Conservation (phyloP, 2,797 vertebrate genomes). For the Gobio occitaniae region DNA sequence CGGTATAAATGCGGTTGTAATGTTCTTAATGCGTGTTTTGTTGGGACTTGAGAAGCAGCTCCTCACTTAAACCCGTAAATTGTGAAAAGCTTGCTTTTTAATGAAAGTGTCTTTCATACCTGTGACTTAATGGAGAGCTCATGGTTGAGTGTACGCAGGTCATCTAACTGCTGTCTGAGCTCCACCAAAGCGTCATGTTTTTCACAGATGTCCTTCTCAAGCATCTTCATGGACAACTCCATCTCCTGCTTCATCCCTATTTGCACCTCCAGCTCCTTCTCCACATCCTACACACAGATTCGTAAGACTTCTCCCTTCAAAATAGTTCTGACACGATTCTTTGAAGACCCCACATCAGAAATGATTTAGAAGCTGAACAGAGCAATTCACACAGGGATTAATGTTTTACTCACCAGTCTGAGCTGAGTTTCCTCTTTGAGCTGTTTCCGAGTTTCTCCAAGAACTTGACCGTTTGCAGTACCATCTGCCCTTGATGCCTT, state of each 20-base stretch:
- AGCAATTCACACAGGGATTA: not conserved
- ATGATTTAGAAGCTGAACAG: not conserved
- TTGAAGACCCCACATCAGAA: not conserved
- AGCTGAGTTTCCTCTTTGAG: conserved; percentile 97
- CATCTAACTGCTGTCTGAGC: conserved; percentile 94
- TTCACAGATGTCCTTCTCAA: conserved; percentile 97
- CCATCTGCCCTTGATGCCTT: conserved; percentile 87
- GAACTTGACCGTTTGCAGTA: conserved; percentile 83
- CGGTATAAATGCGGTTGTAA: not conserved
- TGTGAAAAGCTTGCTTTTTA: not conserved
- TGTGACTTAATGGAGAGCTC: conserved; percentile 93
- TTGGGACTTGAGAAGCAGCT: not conserved
- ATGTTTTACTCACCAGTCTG: conserved; percentile 82
- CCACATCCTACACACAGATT: conserved; percentile 85
- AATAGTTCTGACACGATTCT: not conserved
- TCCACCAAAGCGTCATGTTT: conserved; percentile 96
- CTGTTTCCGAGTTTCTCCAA: conserved; percentile 92
- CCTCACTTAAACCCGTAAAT: not conserved
- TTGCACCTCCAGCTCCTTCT: conserved; percentile 95
- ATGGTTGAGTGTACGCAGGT: conserved; percentile 93
- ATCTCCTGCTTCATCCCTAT: conserved; percentile 99
- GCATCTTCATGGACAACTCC: conserved; percentile 99
- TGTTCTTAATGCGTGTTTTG: not conserved
- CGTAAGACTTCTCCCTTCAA: not conserved
- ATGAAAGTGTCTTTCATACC: conserved; percentile 66